Conservation (phyloP, 2,888 invertebrate species). For the Himalopsyche tibetana region DNA sequence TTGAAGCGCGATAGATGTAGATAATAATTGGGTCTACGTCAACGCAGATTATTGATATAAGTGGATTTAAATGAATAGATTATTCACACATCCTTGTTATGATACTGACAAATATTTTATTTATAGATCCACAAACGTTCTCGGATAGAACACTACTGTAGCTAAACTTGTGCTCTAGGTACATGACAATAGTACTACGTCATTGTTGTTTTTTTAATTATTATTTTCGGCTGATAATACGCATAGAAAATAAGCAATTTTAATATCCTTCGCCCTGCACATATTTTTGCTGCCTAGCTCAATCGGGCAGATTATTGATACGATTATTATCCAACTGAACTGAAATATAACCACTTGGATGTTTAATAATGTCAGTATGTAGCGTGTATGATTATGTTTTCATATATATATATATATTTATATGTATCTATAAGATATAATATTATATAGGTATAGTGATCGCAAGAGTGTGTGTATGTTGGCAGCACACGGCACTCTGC, state of each 20-base stretch:
- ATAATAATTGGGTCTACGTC: slow-evolving; percentile 7
- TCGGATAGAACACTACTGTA: too few species aligned
- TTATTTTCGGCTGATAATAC: too few species aligned
- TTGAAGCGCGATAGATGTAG: not conserved
- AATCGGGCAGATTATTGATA: not conserved
- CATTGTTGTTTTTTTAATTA: too few species aligned
- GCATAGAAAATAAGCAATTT: not conserved
- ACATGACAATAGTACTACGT: too few species aligned
- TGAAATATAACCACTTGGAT: not conserved
- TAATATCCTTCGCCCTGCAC: not conserved
- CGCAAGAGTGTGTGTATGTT: slow-evolving; percentile 46
- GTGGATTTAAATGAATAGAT: slow-evolving; percentile 31
- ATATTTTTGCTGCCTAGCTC: not conserved
- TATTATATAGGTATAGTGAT: slow-evolving; percentile 34
- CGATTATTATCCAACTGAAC: not conserved
- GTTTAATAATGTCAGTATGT: slow-evolving; percentile 33
- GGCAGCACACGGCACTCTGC: slow-evolving; percentile 62
- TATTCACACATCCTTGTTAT: slow-evolving; percentile 31
- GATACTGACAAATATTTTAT: slow-evolving; percentile 2
- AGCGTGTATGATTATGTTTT: not conserved
- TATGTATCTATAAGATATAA: not conserved
- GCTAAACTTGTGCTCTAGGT: too few species aligned
- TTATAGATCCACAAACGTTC: not conserved
- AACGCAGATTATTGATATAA: slow-evolving; percentile 26
- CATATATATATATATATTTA: not conserved